A percentile compares a stretch with the other conserved stretches of the same genome.
Evolutionary conservation across 2,113 vertebrate genomes (phyloP).

Genomic region (Malurus cyaneus): DNA sequence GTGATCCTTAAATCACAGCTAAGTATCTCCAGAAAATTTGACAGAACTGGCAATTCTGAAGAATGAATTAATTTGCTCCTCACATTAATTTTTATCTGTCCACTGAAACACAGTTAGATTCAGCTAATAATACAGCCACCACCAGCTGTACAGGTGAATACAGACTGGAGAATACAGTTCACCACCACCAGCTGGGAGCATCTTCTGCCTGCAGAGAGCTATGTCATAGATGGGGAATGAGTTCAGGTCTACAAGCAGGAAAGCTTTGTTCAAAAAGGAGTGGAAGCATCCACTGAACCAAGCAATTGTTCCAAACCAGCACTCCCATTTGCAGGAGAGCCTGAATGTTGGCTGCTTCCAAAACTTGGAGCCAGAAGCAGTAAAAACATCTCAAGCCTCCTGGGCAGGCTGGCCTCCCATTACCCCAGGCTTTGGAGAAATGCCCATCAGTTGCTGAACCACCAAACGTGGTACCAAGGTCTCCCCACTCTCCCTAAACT

Average conservation of each 20-base stretch:
- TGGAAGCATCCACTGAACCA: not conserved
- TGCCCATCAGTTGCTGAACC: not conserved
- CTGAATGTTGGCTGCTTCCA: not conserved
- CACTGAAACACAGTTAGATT: not conserved
- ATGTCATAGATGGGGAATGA: accelerated
- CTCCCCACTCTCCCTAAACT: not conserved
- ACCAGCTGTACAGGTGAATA: no score
- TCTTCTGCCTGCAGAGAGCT: not conserved
- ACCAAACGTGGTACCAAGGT: accelerated
- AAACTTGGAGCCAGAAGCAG: not conserved
- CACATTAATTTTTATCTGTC: not conserved
- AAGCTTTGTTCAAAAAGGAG: not conserved
- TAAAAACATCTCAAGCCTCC: not conserved
- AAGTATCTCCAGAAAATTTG: not conserved
- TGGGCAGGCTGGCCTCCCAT: not conserved
- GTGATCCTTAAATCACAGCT: not conserved
- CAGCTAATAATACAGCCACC: not conserved
- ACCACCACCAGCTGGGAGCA: not conserved
- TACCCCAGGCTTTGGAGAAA: not conserved
- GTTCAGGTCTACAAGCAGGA: not conserved
- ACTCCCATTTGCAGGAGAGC: not conserved
- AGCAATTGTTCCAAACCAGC: not conserved
- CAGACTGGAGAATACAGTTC: not conserved
- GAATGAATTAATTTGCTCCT: not conserved
- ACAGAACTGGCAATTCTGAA: not conserved